Base-by-base conservation (phyloP, 2,113 vertebrate species). In the Numenius arquata region DNA sequence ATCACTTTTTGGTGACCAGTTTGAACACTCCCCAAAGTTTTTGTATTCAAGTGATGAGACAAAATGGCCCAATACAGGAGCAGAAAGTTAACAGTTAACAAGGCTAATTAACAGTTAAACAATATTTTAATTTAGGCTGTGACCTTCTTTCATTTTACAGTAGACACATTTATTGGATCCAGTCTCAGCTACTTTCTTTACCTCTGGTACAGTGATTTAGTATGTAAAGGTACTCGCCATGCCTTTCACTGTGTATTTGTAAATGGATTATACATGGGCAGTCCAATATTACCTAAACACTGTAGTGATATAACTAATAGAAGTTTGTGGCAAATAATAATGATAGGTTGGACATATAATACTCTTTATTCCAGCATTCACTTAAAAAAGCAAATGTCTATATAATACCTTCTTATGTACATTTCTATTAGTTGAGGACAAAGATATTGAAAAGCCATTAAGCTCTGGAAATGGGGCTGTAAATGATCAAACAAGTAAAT, bases 381-480 rank as follows among this genome's bases (percentile, higher is more conserved):
- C n/a, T 86, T 50, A 34, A 63, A 53, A 86, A 47, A 47, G 5
- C 3, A 47, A 41, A 27, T 20, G 5, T 36, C 62, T 48, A 40
- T 32, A 41, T 56, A 74, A 43, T 32, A 41, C 22, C 11, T 68
- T 43, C 56, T 43, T 43, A 66, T 29, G 15, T 18, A 53, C 62
- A 55, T 72, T 58, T 86, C 11, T 53, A 25, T 61, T 79, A 38
- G 21, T 82, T 19, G 15, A 85, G 53, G 29, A 25, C 7, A 72
- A 95, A 97, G 86, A 58, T 56, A 71, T 26, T 79, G 36, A 67
- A 86, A 96, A 96, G 65, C 45, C 82, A 81, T 97, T 86, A 92
- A 40, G 26, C 32, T 58, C 55, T 84, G 88, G 65, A 85, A 93
- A 95, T 68, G 20, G 20, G 30, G 22, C 68, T 94, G 61, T 81